Evolutionary conservation across 2,113 vertebrate genomes (phyloP), one percentile per base, ranked within the genome.

Genomic region (Zosterops lateralis): DNA sequence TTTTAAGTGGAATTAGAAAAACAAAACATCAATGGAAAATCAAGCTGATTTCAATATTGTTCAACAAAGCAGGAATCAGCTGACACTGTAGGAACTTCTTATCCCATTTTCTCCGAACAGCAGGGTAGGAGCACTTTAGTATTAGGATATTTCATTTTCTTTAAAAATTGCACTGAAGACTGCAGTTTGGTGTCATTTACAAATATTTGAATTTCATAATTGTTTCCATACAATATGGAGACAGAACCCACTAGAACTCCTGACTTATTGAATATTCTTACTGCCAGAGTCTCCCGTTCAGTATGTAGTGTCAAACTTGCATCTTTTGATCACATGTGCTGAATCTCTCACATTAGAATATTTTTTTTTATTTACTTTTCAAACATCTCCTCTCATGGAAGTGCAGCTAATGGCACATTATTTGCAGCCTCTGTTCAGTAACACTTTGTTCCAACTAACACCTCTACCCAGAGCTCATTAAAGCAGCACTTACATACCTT

Each of bases 11-110:
- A 96, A 95, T 96, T 94, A 96, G 79, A 67, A 95, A 96, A 95
- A 92, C 71, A 96, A 96, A 96, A 86, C 95, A 93, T 90, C 95
- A 95, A 79, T 90, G 85, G 90, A 93, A 96, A 95, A 95, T 91
- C 96, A 96, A 96, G 93, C 95, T 94, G 95, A 95, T 96, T 93
- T 92, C 93, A 96, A 96, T 96, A 95, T 92, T 93, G 82, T 94
- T 95, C 60, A 90, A 83, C 96, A 96, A 93, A 88, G 90, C 64
- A 90, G 75, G 93, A 94, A 85, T 93, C 95, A 86, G 89, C 93
- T 95, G 95, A 76, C 93, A 76, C 93, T 70, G 88, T 93, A 92
- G 95, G 95, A 94, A 86, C 82, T 85, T 93, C 85, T 96, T 93
- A 90, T 81, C 65, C 75, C 68, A 86, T 94, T 95, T 96, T 95